Percentiles rank a stretch among this genome's conserved stretches.
Conservation (phyloP, 2,888 invertebrate species). For the Uropetala carovei region DNA sequence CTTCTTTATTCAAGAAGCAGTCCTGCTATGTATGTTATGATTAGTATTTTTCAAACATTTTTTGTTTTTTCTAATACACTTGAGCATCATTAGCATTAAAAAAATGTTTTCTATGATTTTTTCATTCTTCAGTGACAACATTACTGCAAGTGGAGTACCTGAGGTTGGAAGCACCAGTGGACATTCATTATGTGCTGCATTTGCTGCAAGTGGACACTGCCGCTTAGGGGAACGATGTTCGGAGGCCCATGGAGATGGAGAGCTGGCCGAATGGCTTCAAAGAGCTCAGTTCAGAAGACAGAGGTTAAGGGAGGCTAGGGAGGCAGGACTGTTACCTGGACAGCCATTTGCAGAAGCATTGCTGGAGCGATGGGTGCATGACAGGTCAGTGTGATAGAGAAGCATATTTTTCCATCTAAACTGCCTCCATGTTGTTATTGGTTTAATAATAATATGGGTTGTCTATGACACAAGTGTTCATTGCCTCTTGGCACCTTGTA, state of each 20-base stretch:
- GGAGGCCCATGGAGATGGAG: conserved; percentile 84
- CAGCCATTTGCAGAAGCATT: conserved; percentile 80
- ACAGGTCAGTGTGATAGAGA: conserved; percentile 16
- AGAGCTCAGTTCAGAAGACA: conserved; percentile 82
- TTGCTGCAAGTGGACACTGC: conserved; percentile 76
- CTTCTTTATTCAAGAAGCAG: no score
- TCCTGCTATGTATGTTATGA: no score
- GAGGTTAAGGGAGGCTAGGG: conserved; percentile 74
- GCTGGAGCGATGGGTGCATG: conserved; percentile 76
- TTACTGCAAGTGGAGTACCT: conserved; percentile 39
- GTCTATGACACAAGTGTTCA: no score
- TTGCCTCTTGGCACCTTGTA: no score
- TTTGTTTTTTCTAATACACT: no score
- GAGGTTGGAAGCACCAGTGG: conserved; percentile 76
- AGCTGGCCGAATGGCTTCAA: conserved; percentile 85
- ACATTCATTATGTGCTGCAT: conserved; percentile 81
- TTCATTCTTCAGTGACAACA: conserved; percentile 17
- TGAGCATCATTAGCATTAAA: no score
- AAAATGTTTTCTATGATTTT: not conserved
- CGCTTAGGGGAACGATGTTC: conserved; percentile 84
- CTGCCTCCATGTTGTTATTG: no score
- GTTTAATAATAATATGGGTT: no score
- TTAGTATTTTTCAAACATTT: no score
- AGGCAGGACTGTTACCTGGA: conserved; percentile 82
- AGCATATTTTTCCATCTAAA: not conserved